Conservation (phyloP, 1,140 invertebrate genomes). For the Dryas iulia region DNA sequence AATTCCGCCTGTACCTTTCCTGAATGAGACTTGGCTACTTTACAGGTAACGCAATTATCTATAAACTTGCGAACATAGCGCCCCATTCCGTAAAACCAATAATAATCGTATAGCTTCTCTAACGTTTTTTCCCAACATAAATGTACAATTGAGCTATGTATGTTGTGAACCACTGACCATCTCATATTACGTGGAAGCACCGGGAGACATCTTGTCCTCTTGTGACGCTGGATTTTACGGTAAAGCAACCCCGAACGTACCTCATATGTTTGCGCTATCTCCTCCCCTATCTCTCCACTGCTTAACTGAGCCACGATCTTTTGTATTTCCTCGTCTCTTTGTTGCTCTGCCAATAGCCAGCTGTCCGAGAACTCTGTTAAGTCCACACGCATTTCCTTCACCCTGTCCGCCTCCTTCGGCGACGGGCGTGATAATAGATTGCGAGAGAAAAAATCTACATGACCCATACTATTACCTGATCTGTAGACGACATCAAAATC, state of each 20-base stretch:
- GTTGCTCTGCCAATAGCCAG: constrained; percentile 39
- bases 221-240: neutral
- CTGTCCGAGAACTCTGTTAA: no score
- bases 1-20: constrained; percentile 28
- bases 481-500: constrained; percentile 34
- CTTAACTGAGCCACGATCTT: constrained; percentile 24
- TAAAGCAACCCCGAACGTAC: constrained; percentile 27
- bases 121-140: constrained; percentile 43
- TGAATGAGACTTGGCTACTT: constrained; percentile 30
- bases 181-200: constrained; percentile 22
- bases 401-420: no score
- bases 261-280: constrained; percentile 34
- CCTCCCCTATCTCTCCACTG: constrained; percentile 5
- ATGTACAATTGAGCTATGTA: constrained; percentile 46
- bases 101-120: constrained; percentile 35
- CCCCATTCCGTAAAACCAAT: constrained; percentile 38
- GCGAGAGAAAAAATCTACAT: constrained; percentile 38
- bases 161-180: constrained; percentile 45
- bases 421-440: constrained; percentile 35
- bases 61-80: constrained; percentile 37
- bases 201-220: neutral
- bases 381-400: constrained; percentile 19
- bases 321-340: constrained; percentile 25
- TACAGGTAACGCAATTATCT: constrained; percentile 38
- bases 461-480: constrained; percentile 34